Percentiles rank a stretch among this genome's conserved stretches.
phyloP scores from a whole-genome alignment of 2,797 vertebrate species.

The Myripristis murdjan region DNA sequence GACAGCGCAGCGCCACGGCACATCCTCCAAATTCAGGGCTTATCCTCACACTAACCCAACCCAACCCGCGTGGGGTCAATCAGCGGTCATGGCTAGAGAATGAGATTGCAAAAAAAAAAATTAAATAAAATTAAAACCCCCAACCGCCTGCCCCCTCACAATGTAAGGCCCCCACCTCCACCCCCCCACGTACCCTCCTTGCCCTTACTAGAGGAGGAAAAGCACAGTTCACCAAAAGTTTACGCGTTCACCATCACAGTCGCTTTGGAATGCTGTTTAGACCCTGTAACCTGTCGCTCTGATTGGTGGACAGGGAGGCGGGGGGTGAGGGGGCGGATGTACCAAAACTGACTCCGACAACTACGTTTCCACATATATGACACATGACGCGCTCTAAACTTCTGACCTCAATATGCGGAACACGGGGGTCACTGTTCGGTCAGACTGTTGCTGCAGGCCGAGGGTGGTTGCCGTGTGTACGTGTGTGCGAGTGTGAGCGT shows the following conservation, averaged over 20 bases:
- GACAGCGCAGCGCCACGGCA: too few relatives aligned
- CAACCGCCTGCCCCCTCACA: conserved; percentile 1
- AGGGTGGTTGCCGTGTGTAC: conserved; percentile 37
- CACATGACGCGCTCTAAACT: conserved; percentile 72
- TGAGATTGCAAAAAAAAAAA: conserved; percentile 28
- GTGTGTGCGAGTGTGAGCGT: conserved; percentile 30
- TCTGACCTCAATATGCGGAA: conserved; percentile 73
- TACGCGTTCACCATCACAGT: conserved; percentile 60
- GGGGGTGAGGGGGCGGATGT: conserved; percentile 44
- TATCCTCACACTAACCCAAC: neutral
- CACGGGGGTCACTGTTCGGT: conserved; percentile 82
- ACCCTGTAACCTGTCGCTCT: conserved; percentile 45
- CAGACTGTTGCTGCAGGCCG: conserved; percentile 77
- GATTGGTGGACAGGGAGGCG: conserved; percentile 50
- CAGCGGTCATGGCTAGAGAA: conserved; percentile 49
- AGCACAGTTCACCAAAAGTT: conserved; percentile 80
- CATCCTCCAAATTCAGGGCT: conserved; percentile 30
- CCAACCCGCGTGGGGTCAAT: conserved; percentile 48
- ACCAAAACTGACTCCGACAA: conserved; percentile 61
- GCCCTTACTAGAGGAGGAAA: conserved; percentile 32
- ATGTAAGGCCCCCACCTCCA: conserved; percentile 51
- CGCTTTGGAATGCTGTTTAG: conserved; percentile 49
- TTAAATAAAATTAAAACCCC: neutral
- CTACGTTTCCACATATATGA: conserved; percentile 54
- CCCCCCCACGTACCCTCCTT: conserved; percentile 60